Base-by-base conservation (phyloP, 2,113 vertebrate species). In the Nothoprocta pentlandii region DNA sequence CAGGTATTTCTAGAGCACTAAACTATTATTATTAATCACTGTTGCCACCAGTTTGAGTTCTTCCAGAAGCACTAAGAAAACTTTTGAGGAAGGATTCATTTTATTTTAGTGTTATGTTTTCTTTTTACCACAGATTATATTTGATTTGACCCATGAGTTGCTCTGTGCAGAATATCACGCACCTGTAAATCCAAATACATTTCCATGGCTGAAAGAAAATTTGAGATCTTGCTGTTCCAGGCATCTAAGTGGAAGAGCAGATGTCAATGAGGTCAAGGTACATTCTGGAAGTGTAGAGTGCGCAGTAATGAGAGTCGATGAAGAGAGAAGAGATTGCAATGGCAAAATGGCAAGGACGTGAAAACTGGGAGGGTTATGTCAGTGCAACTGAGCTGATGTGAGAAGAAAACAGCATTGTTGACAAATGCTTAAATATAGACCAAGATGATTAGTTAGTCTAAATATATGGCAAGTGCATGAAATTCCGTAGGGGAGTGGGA, bases 221-320 rank as follows among this genome's bases (percentile, higher is more conserved):
- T 47, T 70, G 59, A 51, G 68, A 59, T 91, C 87, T 62, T 19
- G 10, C 21, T 41, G 42, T 32, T 96, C 87, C 70, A 80, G 82
- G 44, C 9, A 10, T 15, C 82, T 64, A 28, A 80, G 78, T 88
- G 87, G 85, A 68, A 81, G 78, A 84, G 70, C 12, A 10, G 91
- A 90, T 73, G 56, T 97, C 79, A 59, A 22, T 8, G 87, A 96
- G 68, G 90, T 95, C 75, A 97, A 98, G 97, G 98, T 98, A 98
- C 0, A 1, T 85, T 77, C 44, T 87, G 87, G 41, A 30, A 79
- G 28, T 4, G 36, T 2, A 2, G 76, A 81, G 22, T 8, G 39
- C 21, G 41, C 13, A 41, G 25, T 20, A n/a, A 44, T 21, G 44
- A 28, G 28, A 89, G 34, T 22, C 19, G 9, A 17, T 28, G 44